Base-by-base conservation (phyloP, 2,113 vertebrate species). In the Azemiops feae region DNA sequence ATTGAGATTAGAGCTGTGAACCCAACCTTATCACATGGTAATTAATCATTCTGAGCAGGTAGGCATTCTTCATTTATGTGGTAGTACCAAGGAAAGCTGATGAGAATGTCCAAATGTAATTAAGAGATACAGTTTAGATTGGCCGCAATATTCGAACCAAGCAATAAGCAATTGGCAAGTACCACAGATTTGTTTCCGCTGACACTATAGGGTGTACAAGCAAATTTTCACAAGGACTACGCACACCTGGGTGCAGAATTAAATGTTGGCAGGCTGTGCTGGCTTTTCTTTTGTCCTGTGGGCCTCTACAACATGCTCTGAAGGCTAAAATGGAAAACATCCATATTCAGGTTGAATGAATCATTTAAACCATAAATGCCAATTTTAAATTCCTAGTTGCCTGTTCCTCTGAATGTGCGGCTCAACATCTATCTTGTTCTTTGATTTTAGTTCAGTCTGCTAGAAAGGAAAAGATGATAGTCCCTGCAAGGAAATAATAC, bases 321-420 rank as follows among this genome's bases (percentile, higher is more conserved):
- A n/a, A 52, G 14, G 4, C n/a, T 39, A 88, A 27, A 30, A 14
- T 91, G 43, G 93, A 18, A 88, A 14, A 81, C 0, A 57, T 1
- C 45, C 12, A 50, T 92, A 89, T 60, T 92, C 8, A 16, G 5
- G 25, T 0, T 57, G 55, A 93, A 74, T 91, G 74, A 23, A 88
- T 52, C 69, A 2, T 45, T 60, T 86, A 90, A 91, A n/a, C 2
- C 1, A n/a, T 3, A 55, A 87, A 50, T 92, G 34, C 52, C 74
- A 74, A 39, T 74, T 60, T 88, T 53, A 88, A 69, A 54, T 88
- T 92, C 64, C 34, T 92, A 54, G 34, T 92, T 45, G 16, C 14
- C 16, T 5, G 1, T 53, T 10, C 90, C 23, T 0, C 0, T 3
- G 1, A 0, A 0, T 55, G 23, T 20, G 87, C 43, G 43, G 64